A percentile compares a stretch with the other conserved stretches of the same genome.
These are phyloP conservation scores for Barbus barbus DNA, from an alignment of 2,113 vertebrate genomes.

Conservation along the genomic window DNA sequence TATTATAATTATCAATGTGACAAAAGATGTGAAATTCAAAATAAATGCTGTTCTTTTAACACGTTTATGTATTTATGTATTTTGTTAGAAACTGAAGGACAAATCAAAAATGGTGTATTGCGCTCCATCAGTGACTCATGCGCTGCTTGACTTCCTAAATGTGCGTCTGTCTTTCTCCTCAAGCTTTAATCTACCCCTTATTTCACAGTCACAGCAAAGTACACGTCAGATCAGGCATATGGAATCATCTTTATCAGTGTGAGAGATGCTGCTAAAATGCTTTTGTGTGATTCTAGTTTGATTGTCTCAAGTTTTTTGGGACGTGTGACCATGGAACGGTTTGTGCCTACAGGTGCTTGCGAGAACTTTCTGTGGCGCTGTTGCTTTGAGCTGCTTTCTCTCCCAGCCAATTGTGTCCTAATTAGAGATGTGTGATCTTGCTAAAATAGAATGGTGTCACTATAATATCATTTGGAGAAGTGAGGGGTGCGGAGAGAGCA, in stretches of 20 bases:
- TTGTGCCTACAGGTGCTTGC: constrained; percentile 50
- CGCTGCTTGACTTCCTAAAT: constrained; percentile 1
- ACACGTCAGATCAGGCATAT: not conserved
- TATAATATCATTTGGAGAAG: constrained; percentile 7
- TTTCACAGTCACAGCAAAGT: not conserved
- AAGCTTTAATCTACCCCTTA: not conserved
- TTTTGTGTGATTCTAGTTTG: constrained; percentile 1
- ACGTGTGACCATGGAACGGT: not conserved
- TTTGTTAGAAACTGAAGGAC: not conserved
- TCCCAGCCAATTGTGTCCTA: constrained; percentile 54
- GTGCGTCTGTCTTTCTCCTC: not conserved
- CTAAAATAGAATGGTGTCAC: constrained; percentile 45
- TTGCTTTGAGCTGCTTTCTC: constrained; percentile 60
- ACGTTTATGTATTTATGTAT: no score
- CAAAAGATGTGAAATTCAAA: no score
- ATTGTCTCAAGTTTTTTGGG: constrained; percentile 5
- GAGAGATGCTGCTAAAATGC: not conserved
- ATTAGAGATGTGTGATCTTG: constrained; percentile 47
- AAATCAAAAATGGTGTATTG: not conserved
- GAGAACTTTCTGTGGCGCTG: constrained; percentile 50
- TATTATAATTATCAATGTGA: no score
- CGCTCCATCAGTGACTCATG: constrained; percentile 11
- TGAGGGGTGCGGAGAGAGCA: not conserved
- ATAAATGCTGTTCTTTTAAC: no score
- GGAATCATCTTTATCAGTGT: not conserved